These are phyloP conservation scores for Cranoglanis bouderius DNA, from an alignment of 2,113 vertebrate genomes.

Conservation along the genomic window DNA sequence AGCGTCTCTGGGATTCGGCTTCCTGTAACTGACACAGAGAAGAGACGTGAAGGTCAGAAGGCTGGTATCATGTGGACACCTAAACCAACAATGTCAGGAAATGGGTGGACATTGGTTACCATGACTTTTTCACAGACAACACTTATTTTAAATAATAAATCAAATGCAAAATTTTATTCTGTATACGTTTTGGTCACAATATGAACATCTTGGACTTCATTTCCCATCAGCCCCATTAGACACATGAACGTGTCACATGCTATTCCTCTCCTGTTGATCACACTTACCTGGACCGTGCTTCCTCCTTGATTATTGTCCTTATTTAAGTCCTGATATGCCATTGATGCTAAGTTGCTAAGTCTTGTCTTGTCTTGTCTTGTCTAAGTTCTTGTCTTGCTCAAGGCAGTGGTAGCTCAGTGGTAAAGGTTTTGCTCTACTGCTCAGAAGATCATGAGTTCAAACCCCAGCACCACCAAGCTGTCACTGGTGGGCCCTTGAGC, in stretches of 20 bases:
- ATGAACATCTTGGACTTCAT: background rate
- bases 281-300: background rate
- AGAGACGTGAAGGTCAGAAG: conserved; percentile 55
- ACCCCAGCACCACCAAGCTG: too few species aligned
- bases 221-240: background rate
- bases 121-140: background rate
- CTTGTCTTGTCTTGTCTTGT: too few species aligned
- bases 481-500: too few species aligned
- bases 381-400: too few species aligned
- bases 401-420: too few species aligned
- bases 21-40: conserved; percentile 76
- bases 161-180: background rate
- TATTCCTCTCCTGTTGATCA: background rate
- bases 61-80: background rate
- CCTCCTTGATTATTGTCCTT: background rate
- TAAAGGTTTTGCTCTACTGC: too few species aligned
- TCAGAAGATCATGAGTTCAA: too few species aligned
- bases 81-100: background rate
- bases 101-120: background rate
- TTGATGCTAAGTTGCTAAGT: too few species aligned
- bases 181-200: background rate
- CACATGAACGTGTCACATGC: background rate
- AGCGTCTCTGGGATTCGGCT: conserved; percentile 77
- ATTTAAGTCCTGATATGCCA: background rate
- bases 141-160: background rate